Conservation (phyloP, 2,113 vertebrate species). For the Tursiops truncatus region DNA sequence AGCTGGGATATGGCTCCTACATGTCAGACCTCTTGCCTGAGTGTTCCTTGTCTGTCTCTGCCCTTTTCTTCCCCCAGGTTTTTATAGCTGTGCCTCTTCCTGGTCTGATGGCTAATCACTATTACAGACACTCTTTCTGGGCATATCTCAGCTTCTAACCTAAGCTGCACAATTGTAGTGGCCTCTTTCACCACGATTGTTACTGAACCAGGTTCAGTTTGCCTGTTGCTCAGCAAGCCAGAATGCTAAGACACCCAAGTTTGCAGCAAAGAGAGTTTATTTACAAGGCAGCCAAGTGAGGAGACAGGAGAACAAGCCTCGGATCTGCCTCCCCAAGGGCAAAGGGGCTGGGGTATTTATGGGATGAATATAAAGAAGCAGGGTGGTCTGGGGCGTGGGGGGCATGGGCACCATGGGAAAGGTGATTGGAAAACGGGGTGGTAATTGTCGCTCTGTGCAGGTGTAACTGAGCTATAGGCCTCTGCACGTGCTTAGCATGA, state of each 20-base stretch:
- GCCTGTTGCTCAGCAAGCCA: not conserved
- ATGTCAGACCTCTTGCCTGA: not conserved
- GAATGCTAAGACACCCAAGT: not conserved
- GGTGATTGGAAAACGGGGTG: not conserved
- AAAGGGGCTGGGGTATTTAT: not conserved
- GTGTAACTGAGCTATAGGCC: not conserved
- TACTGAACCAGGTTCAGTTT: not conserved
- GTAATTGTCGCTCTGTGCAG: not conserved
- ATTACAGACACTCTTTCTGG: not conserved
- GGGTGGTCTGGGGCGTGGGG: not conserved
- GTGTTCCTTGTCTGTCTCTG: not conserved
- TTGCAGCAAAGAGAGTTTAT: not conserved
- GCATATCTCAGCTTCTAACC: not conserved
- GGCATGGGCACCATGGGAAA: not conserved
- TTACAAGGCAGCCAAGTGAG: not conserved
- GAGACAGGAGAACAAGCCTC: not conserved
- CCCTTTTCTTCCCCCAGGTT: no score
- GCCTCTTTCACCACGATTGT: not conserved
- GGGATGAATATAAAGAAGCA: not conserved
- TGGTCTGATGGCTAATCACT: not conserved
- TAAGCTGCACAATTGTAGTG: not conserved
- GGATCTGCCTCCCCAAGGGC: not conserved
- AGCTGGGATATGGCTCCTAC: not conserved
- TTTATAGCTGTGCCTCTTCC: not conserved
- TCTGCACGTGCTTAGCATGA: not conserved